Percentiles rank a stretch among this genome's conserved stretches.
Conservation (phyloP, 2,797 vertebrate genomes). For the Cercopithecus diana region DNA sequence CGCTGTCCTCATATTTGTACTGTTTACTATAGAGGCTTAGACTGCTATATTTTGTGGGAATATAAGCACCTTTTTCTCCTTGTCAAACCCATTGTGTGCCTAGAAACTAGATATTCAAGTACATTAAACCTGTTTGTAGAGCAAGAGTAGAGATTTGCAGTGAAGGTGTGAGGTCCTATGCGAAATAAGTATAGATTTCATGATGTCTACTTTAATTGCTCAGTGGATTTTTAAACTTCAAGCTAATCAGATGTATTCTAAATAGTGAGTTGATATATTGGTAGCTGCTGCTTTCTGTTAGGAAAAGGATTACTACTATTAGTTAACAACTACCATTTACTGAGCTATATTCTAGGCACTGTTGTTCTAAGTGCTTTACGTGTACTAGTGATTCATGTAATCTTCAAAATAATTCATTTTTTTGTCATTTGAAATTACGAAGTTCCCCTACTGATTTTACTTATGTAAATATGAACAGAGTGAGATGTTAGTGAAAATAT, state of each 20-base stretch:
- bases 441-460: neutral
- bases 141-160: neutral
- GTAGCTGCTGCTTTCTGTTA: neutral
- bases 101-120: neutral
- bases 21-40: neutral
- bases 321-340: neutral
- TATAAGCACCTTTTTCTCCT: neutral
- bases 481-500: neutral
- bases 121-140: neutral
- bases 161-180: neutral
- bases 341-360: neutral
- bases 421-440: conserved; percentile 34
- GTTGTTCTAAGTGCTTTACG: neutral
- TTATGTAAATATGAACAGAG: neutral
- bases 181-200: neutral
- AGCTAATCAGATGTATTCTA: neutral
- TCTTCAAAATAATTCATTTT: conserved; percentile 16
- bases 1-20: neutral
- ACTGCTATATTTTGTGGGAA: neutral
- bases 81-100: neutral
- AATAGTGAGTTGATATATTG: neutral
- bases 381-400: neutral
- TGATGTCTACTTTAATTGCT: neutral
- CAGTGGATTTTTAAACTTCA: conserved; percentile 12
- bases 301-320: neutral